These are phyloP conservation scores for Nymphalis polychloros DNA, from an alignment of 2,888 invertebrate species.

Conservation along the genomic window DNA sequence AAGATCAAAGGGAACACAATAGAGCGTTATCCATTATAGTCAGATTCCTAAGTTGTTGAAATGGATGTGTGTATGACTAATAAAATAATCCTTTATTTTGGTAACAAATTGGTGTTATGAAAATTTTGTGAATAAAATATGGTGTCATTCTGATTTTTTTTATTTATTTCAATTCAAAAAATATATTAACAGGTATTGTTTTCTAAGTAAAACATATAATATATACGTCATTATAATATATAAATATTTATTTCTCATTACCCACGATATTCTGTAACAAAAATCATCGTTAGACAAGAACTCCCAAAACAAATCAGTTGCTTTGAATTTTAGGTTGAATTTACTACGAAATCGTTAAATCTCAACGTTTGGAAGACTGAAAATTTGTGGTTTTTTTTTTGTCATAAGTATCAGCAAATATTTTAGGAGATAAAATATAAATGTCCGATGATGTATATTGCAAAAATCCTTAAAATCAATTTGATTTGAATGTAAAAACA, in stretches of 20 bases:
- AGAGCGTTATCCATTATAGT: constrained; percentile 57
- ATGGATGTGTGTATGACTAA: constrained; percentile 77
- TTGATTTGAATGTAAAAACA: too few relatives aligned
- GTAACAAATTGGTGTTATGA: constrained; percentile 80
- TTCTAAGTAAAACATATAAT: not conserved
- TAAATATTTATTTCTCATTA: constrained; percentile 53
- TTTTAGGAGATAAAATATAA: too few relatives aligned
- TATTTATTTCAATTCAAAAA: constrained; percentile 33
- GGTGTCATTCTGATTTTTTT: constrained; percentile 69
- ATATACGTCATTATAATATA: not conserved
- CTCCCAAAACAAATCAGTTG: too few relatives aligned
- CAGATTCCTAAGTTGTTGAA: constrained; percentile 69
- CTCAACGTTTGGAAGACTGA: too few relatives aligned
- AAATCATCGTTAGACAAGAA: constrained; percentile 8
- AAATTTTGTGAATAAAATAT: constrained; percentile 79
- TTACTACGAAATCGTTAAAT: too few relatives aligned
- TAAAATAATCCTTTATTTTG: constrained; percentile 79
- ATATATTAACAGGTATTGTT: not conserved
- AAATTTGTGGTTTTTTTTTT: too few relatives aligned
- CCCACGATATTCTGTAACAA: constrained; percentile 72
- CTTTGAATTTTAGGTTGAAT: too few relatives aligned
- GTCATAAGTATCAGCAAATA: too few relatives aligned
- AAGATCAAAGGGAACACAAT: constrained; percentile 45
- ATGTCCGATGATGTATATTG: too few relatives aligned
- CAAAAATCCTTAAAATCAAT: too few relatives aligned